These are phyloP conservation scores for Microcaecilia unicolor DNA, from an alignment of 2,797 vertebrate genomes.

Conservation along the genomic window DNA sequence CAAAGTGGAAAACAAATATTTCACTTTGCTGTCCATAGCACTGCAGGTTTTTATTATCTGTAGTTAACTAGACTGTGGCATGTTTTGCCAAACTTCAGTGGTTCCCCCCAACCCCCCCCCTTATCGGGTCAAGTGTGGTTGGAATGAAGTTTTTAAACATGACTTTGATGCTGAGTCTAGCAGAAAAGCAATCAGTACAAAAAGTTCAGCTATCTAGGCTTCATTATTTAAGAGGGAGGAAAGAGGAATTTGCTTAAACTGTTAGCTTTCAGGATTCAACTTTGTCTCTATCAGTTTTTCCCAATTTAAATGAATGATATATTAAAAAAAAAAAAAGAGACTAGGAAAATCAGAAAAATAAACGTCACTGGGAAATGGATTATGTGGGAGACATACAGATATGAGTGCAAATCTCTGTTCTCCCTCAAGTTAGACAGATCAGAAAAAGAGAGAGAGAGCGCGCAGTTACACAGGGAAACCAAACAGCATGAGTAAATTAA, in stretches of 20 bases:
- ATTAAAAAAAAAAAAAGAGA: constrained; percentile 1
- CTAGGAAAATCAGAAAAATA: background rate
- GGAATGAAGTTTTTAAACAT: background rate
- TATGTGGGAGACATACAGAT: background rate
- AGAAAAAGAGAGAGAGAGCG: too few species aligned
- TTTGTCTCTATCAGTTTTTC: background rate
- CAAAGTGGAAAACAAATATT: too few species aligned
- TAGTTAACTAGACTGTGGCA: too few species aligned
- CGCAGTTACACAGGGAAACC: too few species aligned
- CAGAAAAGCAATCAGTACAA: background rate
- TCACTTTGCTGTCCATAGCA: too few species aligned
- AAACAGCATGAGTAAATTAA: too few species aligned
- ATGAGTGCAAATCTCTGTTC: background rate
- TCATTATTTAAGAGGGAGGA: background rate
- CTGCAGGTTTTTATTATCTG: too few species aligned
- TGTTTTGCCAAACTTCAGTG: background rate
- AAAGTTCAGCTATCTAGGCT: background rate
- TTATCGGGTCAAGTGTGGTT: too few species aligned
- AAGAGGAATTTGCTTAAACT: constrained; percentile 18
- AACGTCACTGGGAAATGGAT: background rate
- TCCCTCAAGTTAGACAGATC: background rate
- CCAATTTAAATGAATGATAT: background rate
- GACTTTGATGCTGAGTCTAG: background rate
- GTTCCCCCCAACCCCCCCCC: too few species aligned
- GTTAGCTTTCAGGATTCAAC: background rate